These are phyloP conservation scores for Plectropomus leopardus DNA, from an alignment of 2,113 vertebrate species.

Conservation along the genomic window DNA sequence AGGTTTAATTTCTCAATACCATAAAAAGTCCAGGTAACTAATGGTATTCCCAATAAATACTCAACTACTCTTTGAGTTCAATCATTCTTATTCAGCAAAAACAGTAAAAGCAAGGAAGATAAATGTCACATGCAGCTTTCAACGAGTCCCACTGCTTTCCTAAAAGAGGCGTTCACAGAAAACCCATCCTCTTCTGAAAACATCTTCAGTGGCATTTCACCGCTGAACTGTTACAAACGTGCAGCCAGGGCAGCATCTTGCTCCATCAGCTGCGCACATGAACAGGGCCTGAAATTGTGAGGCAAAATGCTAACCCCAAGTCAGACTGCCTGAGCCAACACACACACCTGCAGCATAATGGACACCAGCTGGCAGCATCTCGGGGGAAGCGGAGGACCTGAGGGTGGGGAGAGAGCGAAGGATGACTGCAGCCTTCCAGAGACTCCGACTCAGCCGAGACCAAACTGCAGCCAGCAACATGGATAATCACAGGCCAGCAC, in stretches of 20 bases:
- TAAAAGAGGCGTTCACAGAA: background rate
- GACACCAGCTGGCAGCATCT: constrained; percentile 81
- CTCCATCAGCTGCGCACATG: constrained; percentile 16
- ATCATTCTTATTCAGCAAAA: background rate
- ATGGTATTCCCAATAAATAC: too few species aligned
- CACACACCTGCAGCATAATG: constrained; percentile 76
- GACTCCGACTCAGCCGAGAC: constrained; percentile 29
- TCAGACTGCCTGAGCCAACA: constrained; percentile 47
- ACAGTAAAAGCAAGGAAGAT: background rate
- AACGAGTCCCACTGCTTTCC: constrained; percentile 2
- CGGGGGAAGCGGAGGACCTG: constrained; percentile 23
- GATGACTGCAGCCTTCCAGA: constrained; percentile 44
- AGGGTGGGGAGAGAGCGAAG: background rate
- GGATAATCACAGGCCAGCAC: constrained; percentile 65
- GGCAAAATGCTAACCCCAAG: constrained; percentile 15
- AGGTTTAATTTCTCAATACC: too few species aligned
- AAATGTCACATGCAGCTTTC: constrained; percentile 8
- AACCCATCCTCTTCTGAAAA: background rate
- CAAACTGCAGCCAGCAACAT: constrained; percentile 56
- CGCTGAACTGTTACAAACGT: constrained; percentile 6
- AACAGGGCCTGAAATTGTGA: constrained; percentile 4
- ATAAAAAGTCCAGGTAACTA: too few species aligned
- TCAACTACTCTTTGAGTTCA: background rate
- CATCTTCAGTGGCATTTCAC: background rate
- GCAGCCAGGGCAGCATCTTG: background rate